These are phyloP conservation scores for Thalassophryne amazonica DNA, from an alignment of 2,797 vertebrate species.

Conservation along the genomic window DNA sequence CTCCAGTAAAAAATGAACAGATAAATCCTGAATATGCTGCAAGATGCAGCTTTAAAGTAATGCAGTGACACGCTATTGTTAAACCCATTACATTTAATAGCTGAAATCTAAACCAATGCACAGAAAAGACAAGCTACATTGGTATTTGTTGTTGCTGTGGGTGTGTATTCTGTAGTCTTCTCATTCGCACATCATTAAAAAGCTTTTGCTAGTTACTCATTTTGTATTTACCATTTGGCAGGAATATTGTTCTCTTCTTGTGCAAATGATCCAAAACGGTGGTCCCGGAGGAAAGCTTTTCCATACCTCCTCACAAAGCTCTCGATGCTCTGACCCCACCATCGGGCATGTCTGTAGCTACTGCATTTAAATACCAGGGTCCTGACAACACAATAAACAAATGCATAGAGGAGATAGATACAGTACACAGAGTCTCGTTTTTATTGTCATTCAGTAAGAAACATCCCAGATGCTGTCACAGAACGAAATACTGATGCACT, in stretches of 20 bases:
- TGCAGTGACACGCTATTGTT: background rate
- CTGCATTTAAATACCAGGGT: slow-evolving; percentile 92
- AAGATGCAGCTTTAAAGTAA: background rate
- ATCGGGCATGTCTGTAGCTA: slow-evolving; percentile 92
- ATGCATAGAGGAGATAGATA: background rate
- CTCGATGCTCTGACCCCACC: slow-evolving; percentile 96
- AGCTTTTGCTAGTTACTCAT: background rate
- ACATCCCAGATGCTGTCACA: too few relatives aligned
- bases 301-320: slow-evolving; percentile 86
- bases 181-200: background rate
- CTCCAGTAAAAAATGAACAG: slow-evolving; percentile 16
- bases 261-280: slow-evolving; percentile 92
- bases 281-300: slow-evolving; percentile 85
- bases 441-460: too few relatives aligned
- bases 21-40: background rate
- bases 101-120: too few relatives aligned
- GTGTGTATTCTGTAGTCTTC: background rate
- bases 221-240: slow-evolving; percentile 85
- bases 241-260: slow-evolving; percentile 84
- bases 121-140: too few relatives aligned
- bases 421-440: background rate
- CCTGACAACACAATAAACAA: slow-evolving; percentile 61
- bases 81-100: background rate
- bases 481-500: too few relatives aligned
- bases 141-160: too few relatives aligned